Conservation (phyloP, 2,888 invertebrate species). For the Tenthredo distinguenda region DNA sequence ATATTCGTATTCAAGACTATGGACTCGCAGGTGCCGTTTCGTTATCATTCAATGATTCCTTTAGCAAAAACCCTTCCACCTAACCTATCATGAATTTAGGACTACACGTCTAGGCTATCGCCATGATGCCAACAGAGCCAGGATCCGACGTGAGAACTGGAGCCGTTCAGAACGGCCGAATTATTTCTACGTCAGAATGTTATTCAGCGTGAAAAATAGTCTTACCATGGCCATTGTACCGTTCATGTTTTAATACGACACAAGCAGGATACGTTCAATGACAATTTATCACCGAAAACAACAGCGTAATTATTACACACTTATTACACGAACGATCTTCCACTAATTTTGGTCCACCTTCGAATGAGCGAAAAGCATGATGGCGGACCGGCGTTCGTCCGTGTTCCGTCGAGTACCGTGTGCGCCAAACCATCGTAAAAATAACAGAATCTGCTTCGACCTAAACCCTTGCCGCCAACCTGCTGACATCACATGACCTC, state of each 20-base stretch:
- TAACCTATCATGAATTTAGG: neutral
- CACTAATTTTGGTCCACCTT: constrained; percentile 2
- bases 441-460: neutral
- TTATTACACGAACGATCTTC: constrained; percentile 11
- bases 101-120: neutral
- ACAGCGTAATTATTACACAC: constrained; percentile 13
- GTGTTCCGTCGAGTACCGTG: neutral
- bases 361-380: neutral
- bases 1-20: neutral
- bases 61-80: neutral
- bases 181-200: neutral
- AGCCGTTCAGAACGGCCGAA: neutral
- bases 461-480: neutral
- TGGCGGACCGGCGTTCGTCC: neutral
- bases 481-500: neutral
- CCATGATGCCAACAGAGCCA: constrained; percentile 40
- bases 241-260: constrained; percentile 66
- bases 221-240: constrained; percentile 75
- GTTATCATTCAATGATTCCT: neutral
- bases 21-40: neutral
- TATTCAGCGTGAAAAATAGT: constrained; percentile 30
- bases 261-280: constrained; percentile 12
- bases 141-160: neutral
- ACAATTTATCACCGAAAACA: neutral
- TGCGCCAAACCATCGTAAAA: neutral